A percentile compares a stretch with the other conserved stretches of the same genome.
Evolutionary conservation across 2,113 vertebrate genomes (phyloP).

Genomic region (Mixornis gularis): DNA sequence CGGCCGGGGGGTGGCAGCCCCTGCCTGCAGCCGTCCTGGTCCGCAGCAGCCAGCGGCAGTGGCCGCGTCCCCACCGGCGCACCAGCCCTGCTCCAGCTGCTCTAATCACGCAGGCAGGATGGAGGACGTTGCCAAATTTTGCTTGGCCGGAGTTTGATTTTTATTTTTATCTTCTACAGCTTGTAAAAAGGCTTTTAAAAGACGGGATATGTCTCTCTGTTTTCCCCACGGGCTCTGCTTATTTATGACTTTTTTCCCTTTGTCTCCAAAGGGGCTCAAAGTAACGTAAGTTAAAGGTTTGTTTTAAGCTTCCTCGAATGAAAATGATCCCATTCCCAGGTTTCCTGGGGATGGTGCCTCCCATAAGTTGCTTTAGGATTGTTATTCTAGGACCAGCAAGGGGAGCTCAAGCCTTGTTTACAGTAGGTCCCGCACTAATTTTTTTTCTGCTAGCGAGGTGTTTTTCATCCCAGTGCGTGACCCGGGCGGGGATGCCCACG

Average conservation of each 20-base stretch:
- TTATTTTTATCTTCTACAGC: neutral
- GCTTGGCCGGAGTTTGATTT: neutral
- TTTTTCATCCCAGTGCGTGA: neutral
- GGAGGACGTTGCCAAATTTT: neutral
- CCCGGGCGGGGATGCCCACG: neutral
- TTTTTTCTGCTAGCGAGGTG: neutral
- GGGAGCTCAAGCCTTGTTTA: slow-evolving; percentile 25
- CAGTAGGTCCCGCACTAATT: neutral
- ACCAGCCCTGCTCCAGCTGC: neutral
- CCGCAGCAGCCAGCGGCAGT: neutral
- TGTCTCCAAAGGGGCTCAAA: neutral
- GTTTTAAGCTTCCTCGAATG: neutral
- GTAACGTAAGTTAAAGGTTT: neutral
- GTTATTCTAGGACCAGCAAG: neutral
- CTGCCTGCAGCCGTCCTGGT: fast-evolving
- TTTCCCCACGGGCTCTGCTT: neutral
- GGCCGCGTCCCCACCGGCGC: neutral
- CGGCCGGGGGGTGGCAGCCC: fast-evolving
- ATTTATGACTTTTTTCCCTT: neutral
- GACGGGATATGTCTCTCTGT: neutral
- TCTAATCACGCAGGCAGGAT: neutral
- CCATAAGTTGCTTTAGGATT: neutral
- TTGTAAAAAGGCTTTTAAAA: slow-evolving; percentile 38
- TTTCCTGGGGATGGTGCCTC: neutral
- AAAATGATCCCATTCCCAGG: neutral